These are phyloP conservation scores for Nephrotoma appendiculata DNA, from an alignment of 2,888 invertebrate genomes.

Conservation along the genomic window DNA sequence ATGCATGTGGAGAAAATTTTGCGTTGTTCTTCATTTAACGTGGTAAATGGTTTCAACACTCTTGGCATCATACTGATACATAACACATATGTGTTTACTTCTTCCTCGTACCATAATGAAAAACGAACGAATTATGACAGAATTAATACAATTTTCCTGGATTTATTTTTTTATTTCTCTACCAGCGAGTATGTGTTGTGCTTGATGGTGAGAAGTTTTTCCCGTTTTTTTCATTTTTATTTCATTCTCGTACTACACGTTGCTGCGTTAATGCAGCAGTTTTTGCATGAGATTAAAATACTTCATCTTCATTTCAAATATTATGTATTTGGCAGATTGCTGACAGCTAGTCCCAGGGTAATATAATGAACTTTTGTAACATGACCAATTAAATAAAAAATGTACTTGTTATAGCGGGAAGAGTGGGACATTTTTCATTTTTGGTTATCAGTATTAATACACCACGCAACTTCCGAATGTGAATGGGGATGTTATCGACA, in stretches of 20 bases:
- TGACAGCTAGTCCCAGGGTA: no score
- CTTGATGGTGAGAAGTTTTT: neutral
- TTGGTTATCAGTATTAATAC: no score
- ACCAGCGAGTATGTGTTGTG: neutral
- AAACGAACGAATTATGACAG: neutral
- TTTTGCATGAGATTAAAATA: neutral
- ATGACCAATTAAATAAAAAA: no score
- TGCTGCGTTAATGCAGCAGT: neutral
- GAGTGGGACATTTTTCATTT: no score
- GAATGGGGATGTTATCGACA: no score
- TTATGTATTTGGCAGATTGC: no score
- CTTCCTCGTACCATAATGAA: neutral
- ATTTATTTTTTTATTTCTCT: neutral
- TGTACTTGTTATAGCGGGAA: no score
- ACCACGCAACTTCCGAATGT: no score
- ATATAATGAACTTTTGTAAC: no score
- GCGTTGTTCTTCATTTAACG: neutral
- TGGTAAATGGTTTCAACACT: neutral
- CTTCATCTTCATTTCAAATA: no score
- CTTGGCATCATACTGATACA: neutral
- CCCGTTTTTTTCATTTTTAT: neutral
- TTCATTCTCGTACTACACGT: neutral
- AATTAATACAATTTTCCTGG: neutral
- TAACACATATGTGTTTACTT: no score
- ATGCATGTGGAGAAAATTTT: neutral